Evolutionary conservation across 2,797 vertebrate genomes (phyloP), one percentile per base, ranked within the genome.

Genomic region (Hydrolagus colliei): DNA sequence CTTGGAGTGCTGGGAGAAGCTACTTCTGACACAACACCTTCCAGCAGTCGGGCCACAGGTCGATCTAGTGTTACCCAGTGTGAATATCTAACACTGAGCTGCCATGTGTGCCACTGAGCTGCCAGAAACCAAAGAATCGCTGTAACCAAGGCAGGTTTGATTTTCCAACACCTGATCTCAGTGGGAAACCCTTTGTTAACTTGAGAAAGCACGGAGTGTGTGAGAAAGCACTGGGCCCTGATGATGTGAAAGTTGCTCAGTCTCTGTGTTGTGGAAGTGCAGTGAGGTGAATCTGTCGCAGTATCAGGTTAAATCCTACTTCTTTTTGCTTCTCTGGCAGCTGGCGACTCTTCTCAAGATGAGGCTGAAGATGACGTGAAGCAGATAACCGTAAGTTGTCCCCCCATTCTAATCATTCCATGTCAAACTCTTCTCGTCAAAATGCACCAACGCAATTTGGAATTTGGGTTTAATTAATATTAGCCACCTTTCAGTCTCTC

Each of bases 281-380:
- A 14, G 18, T 41, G 62, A n/a, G 16, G 59, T 63, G 35, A 20
- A 71, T 22, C 27, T 16, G 16, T 13, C 12, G 2, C 5, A 61
- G 9, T 61, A 16, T 1, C n/a, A 27, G 20, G 59, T 22, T 75
- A 59, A 71, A 35, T 20, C 59, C 32, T 16, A 13, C 73, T 20
- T 27, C 5, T 73, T 22, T n/a, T 86, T 86, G 0, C 76, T 89
- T 87, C 32, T 22, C 88, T 89, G 88, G 20, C 91, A 98, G 97
- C 95, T 61, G 98, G 98, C 88, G 98, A 99, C 90, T 99, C 98
- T n/a, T 99, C 98, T 1, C 98, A 99, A 91, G 98, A 99, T 85
- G 98, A 99, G 91, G 95, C 94, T 0, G 98, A 99, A 90, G 98
- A 99, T 0, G 98, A 99, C 0, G 93, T 94, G 88, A 99, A 99